Conservation (phyloP, 2,797 vertebrate genomes). For the Sebastes diploproa region DNA sequence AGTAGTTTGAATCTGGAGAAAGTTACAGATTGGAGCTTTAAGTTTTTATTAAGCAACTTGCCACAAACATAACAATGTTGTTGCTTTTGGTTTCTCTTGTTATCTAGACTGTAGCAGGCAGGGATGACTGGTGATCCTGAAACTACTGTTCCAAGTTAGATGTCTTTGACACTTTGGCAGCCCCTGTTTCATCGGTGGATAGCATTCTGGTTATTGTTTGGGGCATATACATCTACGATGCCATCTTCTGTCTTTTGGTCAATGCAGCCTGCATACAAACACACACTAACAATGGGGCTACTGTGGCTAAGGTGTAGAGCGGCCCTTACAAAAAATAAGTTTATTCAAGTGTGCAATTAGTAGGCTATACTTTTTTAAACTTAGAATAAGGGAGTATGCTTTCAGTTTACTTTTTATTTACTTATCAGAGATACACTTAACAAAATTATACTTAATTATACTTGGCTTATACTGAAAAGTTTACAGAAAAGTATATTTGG, state of each 20-base stretch:
- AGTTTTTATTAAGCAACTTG: not conserved
- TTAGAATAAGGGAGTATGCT: no score
- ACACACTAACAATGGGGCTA: not conserved
- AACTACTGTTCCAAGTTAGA: constrained; percentile 7
- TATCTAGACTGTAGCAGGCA: constrained; percentile 19
- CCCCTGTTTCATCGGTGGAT: constrained; percentile 10
- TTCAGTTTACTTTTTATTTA: no score
- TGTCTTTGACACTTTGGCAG: constrained; percentile 20
- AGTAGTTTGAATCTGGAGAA: not conserved
- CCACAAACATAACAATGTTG: not conserved
- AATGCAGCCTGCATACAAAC: not conserved
- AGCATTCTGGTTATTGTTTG: not conserved
- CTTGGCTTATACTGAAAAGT: no score
- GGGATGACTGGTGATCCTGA: constrained; percentile 6
- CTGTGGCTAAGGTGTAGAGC: no score
- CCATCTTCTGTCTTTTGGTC: not conserved
- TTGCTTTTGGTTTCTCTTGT: constrained; percentile 13
- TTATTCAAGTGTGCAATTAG: no score
- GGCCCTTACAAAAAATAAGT: no score
- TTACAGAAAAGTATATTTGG: no score
- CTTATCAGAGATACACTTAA: no score
- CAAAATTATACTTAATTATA: no score
- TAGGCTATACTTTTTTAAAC: no score
- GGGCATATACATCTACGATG: not conserved
- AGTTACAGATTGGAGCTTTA: not conserved